Base-by-base conservation (phyloP, 2,888 invertebrate species). In the Cheilosia variabilis region DNA sequence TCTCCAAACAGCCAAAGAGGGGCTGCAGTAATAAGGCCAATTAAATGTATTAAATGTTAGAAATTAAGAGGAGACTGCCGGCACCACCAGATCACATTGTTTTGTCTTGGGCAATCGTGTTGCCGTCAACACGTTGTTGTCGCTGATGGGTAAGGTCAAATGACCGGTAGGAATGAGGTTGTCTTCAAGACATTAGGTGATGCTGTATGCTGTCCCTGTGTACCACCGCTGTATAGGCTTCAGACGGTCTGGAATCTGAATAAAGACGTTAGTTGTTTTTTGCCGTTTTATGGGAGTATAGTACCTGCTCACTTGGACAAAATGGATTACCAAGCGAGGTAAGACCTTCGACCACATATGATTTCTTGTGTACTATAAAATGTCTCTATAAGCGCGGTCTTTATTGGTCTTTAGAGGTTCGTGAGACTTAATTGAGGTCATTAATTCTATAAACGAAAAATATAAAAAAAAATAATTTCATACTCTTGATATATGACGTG, bases 11-110 rank as follows among this genome's bases (percentile, higher is more conserved):
- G 31, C 31, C 31, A 31, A 31, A 53, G 43, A 31, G 43, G 34
- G 31, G n/a, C 15, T 22, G 63, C 75, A 34, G 79, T 79, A 79
- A 84, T 84, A 84, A 75, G 75, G 22, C 69, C 84, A 79, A 84
- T 79, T 84, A 84, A 73, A 69, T 60, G 63, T 45, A 72, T 71
- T 77, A 82, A 83, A 73, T 78, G 82, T 71, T 84, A 72, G 57
- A 72, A 78, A 83, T 83, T 78, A 83, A 83, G 72, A 68, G 62
- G 27, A 72, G 62, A 77, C 71, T 58, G 66, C 65, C 63, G 41
- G 15, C 41, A 34, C 27, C n/a, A 37, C n/a, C 57, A 57, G 57
- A 41, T 52, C 71, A 65, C 55, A 72, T 31, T 65, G 53, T 68
- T 58, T 63, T 43, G 24, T 78, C 50, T 78, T 72, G 72, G 31